A percentile compares a stretch with the other conserved stretches of the same genome.
Evolutionary conservation across 1,140 invertebrate genomes (phyloP).

Genomic region (Trichonephila clavipes): DNA sequence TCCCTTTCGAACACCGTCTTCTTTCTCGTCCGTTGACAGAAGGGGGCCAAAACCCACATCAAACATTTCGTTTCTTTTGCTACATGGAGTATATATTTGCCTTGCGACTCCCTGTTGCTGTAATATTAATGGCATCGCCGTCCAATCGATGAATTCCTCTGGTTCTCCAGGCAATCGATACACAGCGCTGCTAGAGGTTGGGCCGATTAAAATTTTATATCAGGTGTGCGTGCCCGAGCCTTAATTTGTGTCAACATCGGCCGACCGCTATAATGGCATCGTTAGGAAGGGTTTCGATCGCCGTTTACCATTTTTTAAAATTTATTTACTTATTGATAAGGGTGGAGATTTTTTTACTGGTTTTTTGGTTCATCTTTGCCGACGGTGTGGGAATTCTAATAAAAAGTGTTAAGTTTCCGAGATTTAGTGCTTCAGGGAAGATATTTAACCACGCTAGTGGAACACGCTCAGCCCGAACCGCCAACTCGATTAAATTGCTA

Average conservation of each 20-base stretch:
- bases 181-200: not conserved
- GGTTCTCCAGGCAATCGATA: constrained; percentile 32
- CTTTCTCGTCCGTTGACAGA: not conserved
- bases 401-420: constrained; percentile 31
- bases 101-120: constrained; percentile 27
- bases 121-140: constrained; percentile 59
- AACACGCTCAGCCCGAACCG: not conserved
- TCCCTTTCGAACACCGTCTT: not conserved
- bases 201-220: constrained; percentile 67
- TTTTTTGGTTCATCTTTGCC: not conserved
- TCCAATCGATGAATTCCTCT: constrained; percentile 49
- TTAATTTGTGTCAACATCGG: constrained; percentile 53
- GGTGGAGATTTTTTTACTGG: not conserved
- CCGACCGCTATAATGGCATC: constrained; percentile 40
- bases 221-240: constrained; percentile 24
- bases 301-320: constrained; percentile 30
- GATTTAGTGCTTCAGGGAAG: constrained; percentile 32
- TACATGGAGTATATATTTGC: constrained; percentile 17
- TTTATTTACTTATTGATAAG: constrained; percentile 33
- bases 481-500: constrained; percentile 37
- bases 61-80: constrained; percentile 12
- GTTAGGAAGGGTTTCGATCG: constrained; percentile 12
- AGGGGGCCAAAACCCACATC: not conserved
- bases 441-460: not conserved
- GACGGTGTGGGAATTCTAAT: constrained; percentile 11